phyloP scores from a whole-genome alignment of 2,113 vertebrate species.

The Phoxinus phoxinus region DNA sequence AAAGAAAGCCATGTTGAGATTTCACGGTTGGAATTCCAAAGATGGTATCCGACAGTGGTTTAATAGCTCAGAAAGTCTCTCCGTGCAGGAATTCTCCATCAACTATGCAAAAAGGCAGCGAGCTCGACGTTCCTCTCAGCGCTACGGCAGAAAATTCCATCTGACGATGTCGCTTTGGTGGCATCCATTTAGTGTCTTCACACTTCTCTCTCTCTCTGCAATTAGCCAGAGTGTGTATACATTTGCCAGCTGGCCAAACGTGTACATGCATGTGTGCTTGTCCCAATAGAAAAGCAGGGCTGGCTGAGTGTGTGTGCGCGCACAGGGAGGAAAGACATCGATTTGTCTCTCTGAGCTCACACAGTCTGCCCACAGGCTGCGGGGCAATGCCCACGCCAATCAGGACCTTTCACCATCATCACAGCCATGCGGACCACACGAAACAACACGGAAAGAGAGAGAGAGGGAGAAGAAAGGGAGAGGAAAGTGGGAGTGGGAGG shows the following conservation, averaged over 20 bases:
- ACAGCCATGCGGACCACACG: slow-evolving; percentile 49
- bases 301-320: slow-evolving; percentile 43
- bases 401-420: slow-evolving; percentile 55
- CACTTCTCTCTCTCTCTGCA: slow-evolving; percentile 52
- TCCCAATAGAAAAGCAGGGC: slow-evolving; percentile 44
- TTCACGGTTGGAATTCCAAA: slow-evolving; percentile 34
- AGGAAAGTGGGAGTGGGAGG: slow-evolving; percentile 48
- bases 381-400: slow-evolving; percentile 61
- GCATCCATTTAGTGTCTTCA: slow-evolving; percentile 56
- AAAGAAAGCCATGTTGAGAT: slow-evolving; percentile 59
- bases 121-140: slow-evolving; percentile 44
- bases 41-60: slow-evolving; percentile 36
- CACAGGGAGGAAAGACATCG: slow-evolving; percentile 54
- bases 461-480: background rate
- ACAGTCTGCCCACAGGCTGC: slow-evolving; percentile 57
- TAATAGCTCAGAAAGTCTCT: slow-evolving; percentile 33
- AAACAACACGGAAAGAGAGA: slow-evolving; percentile 41
- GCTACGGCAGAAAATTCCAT: slow-evolving; percentile 39
- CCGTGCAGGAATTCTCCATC: slow-evolving; percentile 40
- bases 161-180: slow-evolving; percentile 49
- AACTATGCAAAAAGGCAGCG: slow-evolving; percentile 37
- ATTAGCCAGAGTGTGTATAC: slow-evolving; percentile 58
- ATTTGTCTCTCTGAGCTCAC: slow-evolving; percentile 53
- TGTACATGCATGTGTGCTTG: slow-evolving; percentile 44
- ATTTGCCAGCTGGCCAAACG: slow-evolving; percentile 57